Evolutionary conservation across 2,113 vertebrate species (phyloP).

Genomic region (Paramormyrops kingsleyae): DNA sequence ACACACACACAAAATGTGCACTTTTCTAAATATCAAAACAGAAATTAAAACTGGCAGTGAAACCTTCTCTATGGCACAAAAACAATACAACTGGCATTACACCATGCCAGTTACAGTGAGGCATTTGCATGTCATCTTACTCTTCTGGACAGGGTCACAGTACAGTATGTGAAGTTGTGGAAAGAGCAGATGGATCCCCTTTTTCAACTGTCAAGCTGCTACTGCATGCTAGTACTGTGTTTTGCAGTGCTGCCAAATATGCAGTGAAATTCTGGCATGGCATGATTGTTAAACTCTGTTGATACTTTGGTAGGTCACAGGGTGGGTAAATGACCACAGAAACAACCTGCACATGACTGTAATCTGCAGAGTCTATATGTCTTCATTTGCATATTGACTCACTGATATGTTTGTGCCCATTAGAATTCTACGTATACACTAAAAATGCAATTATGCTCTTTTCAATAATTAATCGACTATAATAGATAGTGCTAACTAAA

Average conservation of each 20-base stretch:
- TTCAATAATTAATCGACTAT: background rate
- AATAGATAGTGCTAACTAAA: background rate
- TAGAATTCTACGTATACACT: background rate
- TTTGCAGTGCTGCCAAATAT: background rate
- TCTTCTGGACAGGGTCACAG: background rate
- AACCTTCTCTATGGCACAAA: background rate
- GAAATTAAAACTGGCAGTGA: background rate
- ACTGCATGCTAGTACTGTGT: background rate
- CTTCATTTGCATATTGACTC: background rate
- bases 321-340: background rate
- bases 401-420: background rate
- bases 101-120: background rate
- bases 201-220: background rate
- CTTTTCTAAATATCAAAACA: background rate
- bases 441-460: background rate
- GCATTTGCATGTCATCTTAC: background rate
- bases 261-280: background rate
- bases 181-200: background rate
- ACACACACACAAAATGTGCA: background rate
- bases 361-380: background rate
- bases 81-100: background rate
- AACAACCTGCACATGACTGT: background rate
- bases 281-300: background rate
- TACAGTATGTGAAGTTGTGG: background rate
- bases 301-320: background rate